Conservation (phyloP, 2,888 invertebrate genomes). For the Sussaba pulchella region DNA sequence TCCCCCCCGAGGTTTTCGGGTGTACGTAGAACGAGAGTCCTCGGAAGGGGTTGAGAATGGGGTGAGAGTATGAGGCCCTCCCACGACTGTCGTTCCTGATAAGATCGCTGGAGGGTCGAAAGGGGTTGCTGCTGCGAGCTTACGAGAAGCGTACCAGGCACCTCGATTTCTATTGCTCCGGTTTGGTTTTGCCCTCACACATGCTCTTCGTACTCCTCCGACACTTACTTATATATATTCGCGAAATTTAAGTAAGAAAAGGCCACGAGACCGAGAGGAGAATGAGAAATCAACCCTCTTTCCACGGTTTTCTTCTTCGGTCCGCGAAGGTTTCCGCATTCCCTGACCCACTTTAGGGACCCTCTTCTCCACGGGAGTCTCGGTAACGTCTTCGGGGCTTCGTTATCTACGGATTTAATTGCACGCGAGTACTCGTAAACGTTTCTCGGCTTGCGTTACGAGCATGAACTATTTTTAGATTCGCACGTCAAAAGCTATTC, state of each 20-base stretch:
- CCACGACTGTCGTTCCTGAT: conserved; percentile 56
- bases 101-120: conserved; percentile 59
- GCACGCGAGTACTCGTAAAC: conserved; percentile 39
- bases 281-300: conserved; percentile 34
- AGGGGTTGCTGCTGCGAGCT: conserved; percentile 63
- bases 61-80: conserved; percentile 61
- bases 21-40: conserved; percentile 60
- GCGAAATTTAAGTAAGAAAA: conserved; percentile 38
- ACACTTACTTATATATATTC: neutral
- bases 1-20: neutral
- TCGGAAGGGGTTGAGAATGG: conserved; percentile 56
- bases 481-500: neutral
- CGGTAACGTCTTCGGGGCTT: neutral
- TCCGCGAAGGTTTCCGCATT: conserved; percentile 44
- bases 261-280: neutral
- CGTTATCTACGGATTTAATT: conserved; percentile 46
- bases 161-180: conserved; percentile 75
- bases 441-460: neutral
- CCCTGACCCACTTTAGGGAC: conserved; percentile 76
- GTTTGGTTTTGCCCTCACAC: conserved; percentile 36
- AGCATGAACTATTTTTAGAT: conserved; percentile 26
- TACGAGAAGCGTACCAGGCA: conserved; percentile 81
- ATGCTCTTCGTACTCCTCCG: conserved; percentile 23
- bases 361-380: neutral
- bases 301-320: conserved; percentile 30